These are phyloP conservation scores for Pterois miles DNA, from an alignment of 2,797 vertebrate genomes.

Conservation along the genomic window DNA sequence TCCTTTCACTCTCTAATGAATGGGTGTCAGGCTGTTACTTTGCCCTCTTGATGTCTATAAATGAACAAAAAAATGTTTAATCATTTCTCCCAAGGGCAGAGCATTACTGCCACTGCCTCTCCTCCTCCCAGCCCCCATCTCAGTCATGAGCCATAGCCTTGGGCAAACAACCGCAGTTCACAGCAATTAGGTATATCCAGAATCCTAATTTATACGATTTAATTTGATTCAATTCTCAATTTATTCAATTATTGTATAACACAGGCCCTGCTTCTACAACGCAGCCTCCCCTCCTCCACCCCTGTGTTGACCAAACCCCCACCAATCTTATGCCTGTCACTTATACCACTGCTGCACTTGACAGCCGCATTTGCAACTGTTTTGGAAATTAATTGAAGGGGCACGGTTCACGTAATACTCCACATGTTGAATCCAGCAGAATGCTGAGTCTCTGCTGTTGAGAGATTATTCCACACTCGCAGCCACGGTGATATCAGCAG, in stretches of 20 bases:
- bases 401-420: constrained; percentile 35
- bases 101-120: neutral
- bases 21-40: neutral
- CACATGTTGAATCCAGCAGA: constrained; percentile 50
- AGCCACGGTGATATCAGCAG: constrained; percentile 33
- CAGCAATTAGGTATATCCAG: constrained; percentile 67
- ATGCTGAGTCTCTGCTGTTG: constrained; percentile 46
- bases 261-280: constrained; percentile 19
- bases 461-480: constrained; percentile 50
- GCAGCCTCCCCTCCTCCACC: constrained; percentile 13
- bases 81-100: constrained; percentile 39
- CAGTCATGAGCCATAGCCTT: constrained; percentile 30
- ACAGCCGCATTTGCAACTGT: constrained; percentile 49
- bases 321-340: constrained; percentile 44
- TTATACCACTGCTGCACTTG: constrained; percentile 24
- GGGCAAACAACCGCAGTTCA: constrained; percentile 53
- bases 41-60: constrained; percentile 16
- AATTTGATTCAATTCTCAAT: constrained; percentile 65
- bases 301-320: constrained; percentile 22
- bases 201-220: constrained; percentile 70
- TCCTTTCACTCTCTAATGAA: constrained; percentile 24
- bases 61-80: constrained; percentile 21
- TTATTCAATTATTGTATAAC: constrained; percentile 66
- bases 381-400: constrained; percentile 50
- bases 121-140: constrained; percentile 39